Evolutionary conservation across 2,113 vertebrate species (phyloP), one percentile per base, ranked within the genome.

Genomic region (Phalacrocorax aristotelis): DNA sequence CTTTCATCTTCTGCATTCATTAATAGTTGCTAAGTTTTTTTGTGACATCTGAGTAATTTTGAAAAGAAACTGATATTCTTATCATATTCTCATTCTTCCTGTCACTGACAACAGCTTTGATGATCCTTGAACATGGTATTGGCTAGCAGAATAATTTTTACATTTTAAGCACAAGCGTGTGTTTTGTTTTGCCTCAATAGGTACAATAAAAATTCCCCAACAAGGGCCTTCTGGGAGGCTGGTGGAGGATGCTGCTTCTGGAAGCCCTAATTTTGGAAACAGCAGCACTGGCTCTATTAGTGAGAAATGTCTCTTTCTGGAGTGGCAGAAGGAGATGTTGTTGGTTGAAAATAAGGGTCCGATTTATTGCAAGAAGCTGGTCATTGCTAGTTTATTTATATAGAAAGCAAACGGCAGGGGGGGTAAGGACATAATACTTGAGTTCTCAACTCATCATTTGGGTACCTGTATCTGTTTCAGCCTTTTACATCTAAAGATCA

Each of bases 271-370:
- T 62, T 75, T 38, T 62, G 25, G 48, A 40, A 77, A 40, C 34
- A 29, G 6, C 32, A 15, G 40, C 0, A 1, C 26, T 62, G 15
- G 30, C 30, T 62, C 20, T 3, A 1, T n/a, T 30, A 78, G 51
- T 0, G 1, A 44, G 34, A 46, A 77, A 57, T 13, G 29, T 20
- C 38, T 48, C 72, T 72, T 58, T 60, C 38, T 70, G 46, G 46
- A 40, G 46, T 15, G 13, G 30, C 19, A 51, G 68, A 13, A 57
- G 32, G 38, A 65, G 78, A 18, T 55, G 15, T 1, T 32, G 32
- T 42, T 75, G n/a, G 5, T 48, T 84, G 66, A 46, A 79, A 69
- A 29, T 11, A 25, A 46, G 42, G 29, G 15, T 58, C 8, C 36
- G 61, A 10, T 48, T 64, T n/a, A 15, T 69, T 48, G 44, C 49